Conservation (phyloP, 2,797 vertebrate species). For the Ispidina lecontei region DNA sequence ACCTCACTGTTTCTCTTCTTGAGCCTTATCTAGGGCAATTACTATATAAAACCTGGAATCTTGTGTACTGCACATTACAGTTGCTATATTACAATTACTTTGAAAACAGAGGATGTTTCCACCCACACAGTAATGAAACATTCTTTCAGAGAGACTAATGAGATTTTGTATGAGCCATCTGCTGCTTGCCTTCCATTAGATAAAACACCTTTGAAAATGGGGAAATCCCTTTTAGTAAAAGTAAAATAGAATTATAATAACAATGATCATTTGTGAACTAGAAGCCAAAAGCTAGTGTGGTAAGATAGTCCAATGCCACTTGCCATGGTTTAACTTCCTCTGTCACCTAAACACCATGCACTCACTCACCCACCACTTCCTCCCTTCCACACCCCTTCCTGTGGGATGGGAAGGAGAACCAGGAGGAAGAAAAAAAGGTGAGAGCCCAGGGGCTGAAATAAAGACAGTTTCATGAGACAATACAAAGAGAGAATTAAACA, state of each 20-base stretch:
- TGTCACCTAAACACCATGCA: no score
- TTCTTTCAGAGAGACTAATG: slow-evolving; percentile 8
- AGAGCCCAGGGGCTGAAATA: no score
- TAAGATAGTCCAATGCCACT: not conserved
- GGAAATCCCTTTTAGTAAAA: not conserved
- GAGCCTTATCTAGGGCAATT: not conserved
- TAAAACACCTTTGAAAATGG: not conserved
- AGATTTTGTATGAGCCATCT: not conserved
- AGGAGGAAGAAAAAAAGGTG: no score
- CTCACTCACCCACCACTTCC: no score
- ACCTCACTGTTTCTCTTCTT: not conserved
- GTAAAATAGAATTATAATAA: not conserved
- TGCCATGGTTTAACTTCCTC: not conserved
- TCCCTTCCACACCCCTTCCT: no score
- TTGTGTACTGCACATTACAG: not conserved
- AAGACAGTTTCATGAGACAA: no score
- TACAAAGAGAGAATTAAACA: no score
- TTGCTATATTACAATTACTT: not conserved
- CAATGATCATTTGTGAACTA: not conserved
- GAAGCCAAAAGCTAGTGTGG: not conserved
- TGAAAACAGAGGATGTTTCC: slow-evolving; percentile 3
- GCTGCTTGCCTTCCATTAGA: slow-evolving; percentile 28
- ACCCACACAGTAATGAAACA: slow-evolving; percentile 16
- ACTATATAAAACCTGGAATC: not conserved
- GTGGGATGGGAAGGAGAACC: no score